Percentiles rank a stretch among this genome's conserved stretches.
Conservation (phyloP, 1,140 invertebrate genomes). For the Rhopalosiphum maidis region DNA sequence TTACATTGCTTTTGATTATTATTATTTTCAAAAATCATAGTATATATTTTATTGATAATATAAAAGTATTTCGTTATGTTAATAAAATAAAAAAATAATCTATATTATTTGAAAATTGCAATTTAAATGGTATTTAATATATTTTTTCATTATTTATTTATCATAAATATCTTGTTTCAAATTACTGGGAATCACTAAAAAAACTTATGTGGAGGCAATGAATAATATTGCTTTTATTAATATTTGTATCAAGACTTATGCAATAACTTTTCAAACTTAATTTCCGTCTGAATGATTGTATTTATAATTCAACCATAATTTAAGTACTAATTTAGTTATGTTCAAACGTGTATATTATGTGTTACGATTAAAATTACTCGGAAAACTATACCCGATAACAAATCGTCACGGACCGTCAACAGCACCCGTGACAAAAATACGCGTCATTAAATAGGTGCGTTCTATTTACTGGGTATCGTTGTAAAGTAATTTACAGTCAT, state of each 20-base stretch:
- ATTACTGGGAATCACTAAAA: background rate
- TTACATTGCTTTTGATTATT: background rate
- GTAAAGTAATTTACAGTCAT: background rate
- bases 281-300: background rate
- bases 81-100: background rate
- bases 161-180: background rate
- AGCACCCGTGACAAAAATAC: background rate
- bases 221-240: background rate
- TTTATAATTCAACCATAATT: background rate
- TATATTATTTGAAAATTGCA: background rate
- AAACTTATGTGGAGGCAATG: background rate
- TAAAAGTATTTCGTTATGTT: background rate
- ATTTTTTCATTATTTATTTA: background rate
- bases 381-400: constrained; percentile 12
- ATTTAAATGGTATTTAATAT: background rate
- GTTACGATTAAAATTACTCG: constrained; percentile 2
- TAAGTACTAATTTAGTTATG: background rate
- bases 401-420: background rate
- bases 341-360: background rate
- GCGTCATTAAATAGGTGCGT: background rate
- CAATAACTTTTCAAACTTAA: background rate
- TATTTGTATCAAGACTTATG: background rate
- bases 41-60: background rate
- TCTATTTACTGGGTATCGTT: background rate
- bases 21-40: background rate